These are phyloP conservation scores for Melieria omissa DNA, from an alignment of 2,888 invertebrate genomes.

Conservation along the genomic window DNA sequence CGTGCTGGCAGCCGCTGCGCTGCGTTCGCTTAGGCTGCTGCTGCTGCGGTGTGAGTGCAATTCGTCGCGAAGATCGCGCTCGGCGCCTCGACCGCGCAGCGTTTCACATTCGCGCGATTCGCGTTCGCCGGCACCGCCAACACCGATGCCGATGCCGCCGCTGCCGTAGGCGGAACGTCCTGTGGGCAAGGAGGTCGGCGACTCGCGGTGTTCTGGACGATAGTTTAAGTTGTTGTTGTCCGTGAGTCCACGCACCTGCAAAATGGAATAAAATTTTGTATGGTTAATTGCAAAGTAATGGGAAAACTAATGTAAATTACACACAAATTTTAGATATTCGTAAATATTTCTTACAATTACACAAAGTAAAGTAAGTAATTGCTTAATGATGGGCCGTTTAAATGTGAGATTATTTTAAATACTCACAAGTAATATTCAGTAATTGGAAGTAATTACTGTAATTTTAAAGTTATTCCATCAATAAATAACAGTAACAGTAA, in stretches of 20 bases:
- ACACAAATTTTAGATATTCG: neutral
- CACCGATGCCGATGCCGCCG: conserved; percentile 2
- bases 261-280: neutral
- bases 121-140: conserved; percentile 53
- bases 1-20: conserved; percentile 59
- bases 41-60: conserved; percentile 62
- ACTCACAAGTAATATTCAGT: too few relatives aligned
- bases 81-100: conserved; percentile 50
- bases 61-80: conserved; percentile 63
- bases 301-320: neutral
- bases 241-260: conserved; percentile 79
- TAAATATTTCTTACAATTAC: neutral
- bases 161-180: conserved; percentile 47
- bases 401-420: too few relatives aligned
- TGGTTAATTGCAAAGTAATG: conserved; percentile 3
- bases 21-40: conserved; percentile 62
- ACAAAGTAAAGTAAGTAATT: too few relatives aligned
- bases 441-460: too few relatives aligned
- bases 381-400: too few relatives aligned
- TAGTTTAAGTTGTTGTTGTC: conserved; percentile 78
- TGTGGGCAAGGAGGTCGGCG: conserved; percentile 64
- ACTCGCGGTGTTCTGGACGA: conserved; percentile 66
- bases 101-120: conserved; percentile 59
- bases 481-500: too few relatives aligned
- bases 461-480: too few relatives aligned